Conservation (phyloP, 2,888 invertebrate genomes). For the Desoria tigrina region DNA sequence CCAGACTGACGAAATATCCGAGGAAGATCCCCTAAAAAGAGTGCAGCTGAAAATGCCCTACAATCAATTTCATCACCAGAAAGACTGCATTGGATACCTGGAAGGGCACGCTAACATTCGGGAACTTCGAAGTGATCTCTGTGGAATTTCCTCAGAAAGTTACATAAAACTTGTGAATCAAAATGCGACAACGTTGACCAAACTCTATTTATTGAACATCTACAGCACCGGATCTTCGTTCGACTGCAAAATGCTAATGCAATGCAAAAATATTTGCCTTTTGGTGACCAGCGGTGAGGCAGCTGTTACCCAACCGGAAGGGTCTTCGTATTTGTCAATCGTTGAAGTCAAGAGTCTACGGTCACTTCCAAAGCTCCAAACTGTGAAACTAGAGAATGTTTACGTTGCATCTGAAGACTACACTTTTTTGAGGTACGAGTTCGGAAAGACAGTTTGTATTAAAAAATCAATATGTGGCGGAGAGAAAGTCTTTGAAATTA, state of each 20-base stretch:
- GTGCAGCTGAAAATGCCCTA: not conserved
- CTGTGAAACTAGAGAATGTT: not conserved
- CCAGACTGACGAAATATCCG: too few species aligned
- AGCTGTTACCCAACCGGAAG: not conserved
- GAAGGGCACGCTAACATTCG: not conserved
- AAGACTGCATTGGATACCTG: not conserved
- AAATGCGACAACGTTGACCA: not conserved
- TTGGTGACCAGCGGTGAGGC: not conserved
- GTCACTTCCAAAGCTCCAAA: not conserved
- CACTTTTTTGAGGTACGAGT: not conserved
- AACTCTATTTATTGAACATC: not conserved
- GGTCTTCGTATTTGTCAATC: not conserved
- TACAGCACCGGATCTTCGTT: not conserved
- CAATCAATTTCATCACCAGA: not conserved
- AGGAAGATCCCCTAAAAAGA: too few species aligned
- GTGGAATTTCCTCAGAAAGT: not conserved
- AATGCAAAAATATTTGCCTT: not conserved
- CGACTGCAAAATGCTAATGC: not conserved
- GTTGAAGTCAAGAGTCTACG: not conserved
- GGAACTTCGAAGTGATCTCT: not conserved
- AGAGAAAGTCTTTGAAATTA: not conserved
- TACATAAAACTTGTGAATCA: not conserved
- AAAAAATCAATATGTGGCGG: not conserved
- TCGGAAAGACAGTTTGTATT: not conserved
- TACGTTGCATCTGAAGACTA: not conserved